A percentile compares a stretch with the other conserved stretches of the same genome.
Conservation (phyloP, 92 coral and sea anemone species). For the Palythoa heliodiscus region DNA sequence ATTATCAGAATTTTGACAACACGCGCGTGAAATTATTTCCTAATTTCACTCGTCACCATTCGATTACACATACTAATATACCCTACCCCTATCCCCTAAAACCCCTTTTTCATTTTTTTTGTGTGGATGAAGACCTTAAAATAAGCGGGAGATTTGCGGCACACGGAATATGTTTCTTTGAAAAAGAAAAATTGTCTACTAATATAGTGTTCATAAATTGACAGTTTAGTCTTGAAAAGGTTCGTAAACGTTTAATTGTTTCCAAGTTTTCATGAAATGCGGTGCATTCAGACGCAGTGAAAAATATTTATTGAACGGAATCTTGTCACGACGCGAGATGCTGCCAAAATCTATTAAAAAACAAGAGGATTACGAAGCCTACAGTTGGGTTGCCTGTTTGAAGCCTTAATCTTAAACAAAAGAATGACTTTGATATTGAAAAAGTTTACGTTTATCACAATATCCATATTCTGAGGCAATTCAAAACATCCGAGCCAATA, state of each 20-base stretch:
- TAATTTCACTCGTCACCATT: too few species aligned
- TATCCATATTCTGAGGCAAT: slow-evolving; percentile 21
- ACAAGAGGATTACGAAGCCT: slow-evolving; percentile 8
- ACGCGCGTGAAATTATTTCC: too few species aligned
- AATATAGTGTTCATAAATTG: neutral
- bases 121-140: too few species aligned
- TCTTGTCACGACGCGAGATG: slow-evolving; percentile 2
- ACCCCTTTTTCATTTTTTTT: too few species aligned
- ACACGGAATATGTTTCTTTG: neutral
- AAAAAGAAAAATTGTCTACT: neutral
- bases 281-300: neutral
- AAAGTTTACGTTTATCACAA: slow-evolving; percentile 22
- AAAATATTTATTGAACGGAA: neutral
- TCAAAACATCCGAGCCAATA: slow-evolving; percentile 20
- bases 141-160: neutral
- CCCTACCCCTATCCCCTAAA: too few species aligned
- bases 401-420: slow-evolving; percentile 25
- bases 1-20: too few species aligned
- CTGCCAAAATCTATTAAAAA: neutral
- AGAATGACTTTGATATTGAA: slow-evolving; percentile 8
- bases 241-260: neutral
- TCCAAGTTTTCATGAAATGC: too few species aligned
- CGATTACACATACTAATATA: too few species aligned
- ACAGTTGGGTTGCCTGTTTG: slow-evolving; percentile 4
- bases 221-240: neutral